Conservation (phyloP, 2,113 vertebrate species). For the Pao palembangensis region DNA sequence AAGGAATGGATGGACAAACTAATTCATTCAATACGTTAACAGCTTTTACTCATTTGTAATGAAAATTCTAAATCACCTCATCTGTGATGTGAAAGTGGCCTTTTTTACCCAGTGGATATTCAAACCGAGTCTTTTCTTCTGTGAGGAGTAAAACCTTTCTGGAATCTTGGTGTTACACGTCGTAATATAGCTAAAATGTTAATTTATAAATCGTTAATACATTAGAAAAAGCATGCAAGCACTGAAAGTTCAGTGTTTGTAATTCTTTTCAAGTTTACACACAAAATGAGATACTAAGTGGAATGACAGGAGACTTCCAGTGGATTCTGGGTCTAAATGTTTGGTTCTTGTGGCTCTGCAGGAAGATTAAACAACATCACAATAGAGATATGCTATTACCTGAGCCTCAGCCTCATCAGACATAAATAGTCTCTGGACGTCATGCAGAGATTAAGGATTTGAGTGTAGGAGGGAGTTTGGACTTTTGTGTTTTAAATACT, state of each 20-base stretch:
- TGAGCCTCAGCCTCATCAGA: conserved; percentile 8
- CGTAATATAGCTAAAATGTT: too few relatives aligned
- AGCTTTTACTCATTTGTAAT: conserved; percentile 59
- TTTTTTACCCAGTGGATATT: conserved; percentile 20
- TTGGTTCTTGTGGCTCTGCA: conserved; percentile 25
- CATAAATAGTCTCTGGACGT: too few relatives aligned
- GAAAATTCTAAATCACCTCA: conserved; percentile 60
- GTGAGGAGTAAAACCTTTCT: conserved; percentile 11
- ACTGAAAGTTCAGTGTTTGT: too few relatives aligned
- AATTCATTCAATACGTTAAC: conserved; percentile 49
- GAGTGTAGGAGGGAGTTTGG: too few relatives aligned
- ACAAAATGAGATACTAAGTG: conserved; percentile 34
- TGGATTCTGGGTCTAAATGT: conserved; percentile 24
- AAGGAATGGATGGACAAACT: conserved; percentile 56
- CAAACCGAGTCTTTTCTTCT: conserved; percentile 12
- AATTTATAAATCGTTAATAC: not conserved
- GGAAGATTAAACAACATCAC: not conserved
- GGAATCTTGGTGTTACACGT: not conserved
- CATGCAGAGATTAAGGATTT: too few relatives aligned
- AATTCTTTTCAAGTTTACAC: conserved; percentile 19
- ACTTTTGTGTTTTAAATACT: too few relatives aligned
- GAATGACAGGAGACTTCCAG: conserved; percentile 25
- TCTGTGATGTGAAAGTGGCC: conserved; percentile 32
- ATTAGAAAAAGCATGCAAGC: too few relatives aligned
- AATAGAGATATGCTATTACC: conserved; percentile 14